Evolutionary conservation across 1,140 invertebrate genomes (phyloP), one percentile per base, ranked within the genome.

Genomic region (Neuroterus valhalla): DNA sequence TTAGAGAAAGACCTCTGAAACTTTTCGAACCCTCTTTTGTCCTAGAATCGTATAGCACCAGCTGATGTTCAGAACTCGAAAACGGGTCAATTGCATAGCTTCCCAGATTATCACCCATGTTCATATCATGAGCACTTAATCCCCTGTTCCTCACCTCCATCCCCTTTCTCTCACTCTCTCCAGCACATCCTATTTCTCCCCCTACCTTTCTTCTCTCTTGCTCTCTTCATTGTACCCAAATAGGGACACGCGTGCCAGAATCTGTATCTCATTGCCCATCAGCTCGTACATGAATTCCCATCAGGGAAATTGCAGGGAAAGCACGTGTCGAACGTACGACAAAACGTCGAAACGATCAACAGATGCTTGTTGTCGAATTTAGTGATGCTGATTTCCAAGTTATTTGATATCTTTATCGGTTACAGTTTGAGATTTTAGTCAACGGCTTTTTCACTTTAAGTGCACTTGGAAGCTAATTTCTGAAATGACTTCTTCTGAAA

Each of bases 171-270:
- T 62, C 26, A 15, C 55, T 62, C 55, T 5, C 23, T n/a, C 55
- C 21, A 1, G 5, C 15, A 31, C n/a, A 26, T 26, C 31, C 21
- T 26, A 31, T 26, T 62, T 62, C 55, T 62, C 31, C 55, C 55
- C 12, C 21, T 14, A 62, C 12, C 6, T 31, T 23, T 62, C 52
- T 5, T 62, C 21, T 62, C 50, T 52, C 52, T 62, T 23, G 23
- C 15, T 11, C 52, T n/a, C 23, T 62, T 14, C n/a, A 62, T 62
- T 62, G 31, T 62, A 31, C 55, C 26, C 11, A 62, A 62, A 62
- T 62, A 62, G 55, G 55, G 55, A 62, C 55, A 62, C 55, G 55
- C 55, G 55, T 62, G 55, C 55, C 55, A 62, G 55, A 62, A 62
- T 62, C 55, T 62, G 55, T 62, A 62, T 62, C 55, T 62, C 55